These are phyloP conservation scores for Acinonyx jubatus DNA, from an alignment of 2,113 vertebrate species.

Conservation along the genomic window DNA sequence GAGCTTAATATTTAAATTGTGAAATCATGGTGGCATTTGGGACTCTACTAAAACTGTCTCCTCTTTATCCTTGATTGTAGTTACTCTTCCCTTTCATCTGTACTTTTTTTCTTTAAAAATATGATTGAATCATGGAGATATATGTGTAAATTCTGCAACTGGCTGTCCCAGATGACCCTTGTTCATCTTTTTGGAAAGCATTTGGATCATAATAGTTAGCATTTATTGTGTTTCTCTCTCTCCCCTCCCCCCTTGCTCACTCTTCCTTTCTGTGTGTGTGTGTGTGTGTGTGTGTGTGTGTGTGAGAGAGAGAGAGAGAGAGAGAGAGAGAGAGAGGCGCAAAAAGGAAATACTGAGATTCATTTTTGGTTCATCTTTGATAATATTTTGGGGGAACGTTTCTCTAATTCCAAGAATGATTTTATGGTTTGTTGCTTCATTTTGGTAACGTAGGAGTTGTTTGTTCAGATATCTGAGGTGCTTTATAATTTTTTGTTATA, in stretches of 20 bases:
- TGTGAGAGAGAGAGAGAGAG: neutral
- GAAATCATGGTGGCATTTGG: neutral
- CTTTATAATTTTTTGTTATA: neutral
- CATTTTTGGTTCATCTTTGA: conserved; percentile 12
- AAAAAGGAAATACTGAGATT: neutral
- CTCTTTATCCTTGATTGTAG: neutral
- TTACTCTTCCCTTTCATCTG: neutral
- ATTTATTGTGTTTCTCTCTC: neutral
- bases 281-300: neutral
- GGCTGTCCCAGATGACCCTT: neutral
- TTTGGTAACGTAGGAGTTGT: neutral
- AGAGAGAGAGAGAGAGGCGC: too few relatives aligned
- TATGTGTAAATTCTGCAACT: neutral
- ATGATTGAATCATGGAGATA: neutral
- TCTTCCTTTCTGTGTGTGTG: neutral
- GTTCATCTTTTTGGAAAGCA: neutral
- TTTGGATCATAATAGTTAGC: neutral
- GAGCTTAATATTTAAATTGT: neutral
- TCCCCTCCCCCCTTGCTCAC: neutral
- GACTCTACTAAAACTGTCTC: neutral
- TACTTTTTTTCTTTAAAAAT: neutral
- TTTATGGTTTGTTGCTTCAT: conserved; percentile 24
- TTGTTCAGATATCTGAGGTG: neutral
- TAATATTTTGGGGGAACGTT: neutral
- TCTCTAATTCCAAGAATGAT: neutral